Evolutionary conservation across 2,797 vertebrate genomes (phyloP), one percentile per base, ranked within the genome.

Genomic region (Sebastes baramenuke): DNA sequence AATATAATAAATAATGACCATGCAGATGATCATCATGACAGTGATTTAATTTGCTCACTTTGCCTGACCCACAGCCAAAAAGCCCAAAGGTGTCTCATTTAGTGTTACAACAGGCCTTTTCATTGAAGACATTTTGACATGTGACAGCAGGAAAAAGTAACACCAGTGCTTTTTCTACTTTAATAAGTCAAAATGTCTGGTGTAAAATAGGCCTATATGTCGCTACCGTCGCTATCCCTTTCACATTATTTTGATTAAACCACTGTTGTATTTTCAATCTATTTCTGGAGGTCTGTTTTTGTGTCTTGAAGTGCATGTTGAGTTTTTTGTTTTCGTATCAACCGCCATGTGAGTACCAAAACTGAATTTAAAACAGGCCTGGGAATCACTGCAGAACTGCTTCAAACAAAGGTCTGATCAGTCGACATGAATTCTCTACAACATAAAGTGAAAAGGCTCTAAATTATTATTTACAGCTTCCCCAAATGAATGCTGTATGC

Each of bases 331-430:
- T 46, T 69, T 75, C 27, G 9, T 52, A 66, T 75, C 32, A 67
- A 34, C 54, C 18, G 3, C 52, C 71, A 59, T 22, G 52, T 25
- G 29, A 64, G 36, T 16, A 74, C 36, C 20, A 36, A 67, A 73
- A 70, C 59, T 55, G 65, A 81, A 81, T 77, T 66, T 54, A 66
- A 72, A 79, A 61, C 56, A 68, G 55, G n/a, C 2, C 61, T 72
- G 60, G 34, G 60, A 70, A 56, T 77, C 60, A 65, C 66, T 67
- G 66, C 42, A 42, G 27, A 73, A 30, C 22, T 22, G 64, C 69
- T 65, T 81, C 34, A 71, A 81, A 78, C 79, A 78, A 71, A 61
- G 29, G 66, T 58, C 70, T 71, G 38, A 60, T 67, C 56, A 56
- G 32, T 66, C 49, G 49, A 67, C 32, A 55, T 65, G 6, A 25